Conservation (phyloP, 2,113 vertebrate genomes). For the Zosterops japonicus region DNA sequence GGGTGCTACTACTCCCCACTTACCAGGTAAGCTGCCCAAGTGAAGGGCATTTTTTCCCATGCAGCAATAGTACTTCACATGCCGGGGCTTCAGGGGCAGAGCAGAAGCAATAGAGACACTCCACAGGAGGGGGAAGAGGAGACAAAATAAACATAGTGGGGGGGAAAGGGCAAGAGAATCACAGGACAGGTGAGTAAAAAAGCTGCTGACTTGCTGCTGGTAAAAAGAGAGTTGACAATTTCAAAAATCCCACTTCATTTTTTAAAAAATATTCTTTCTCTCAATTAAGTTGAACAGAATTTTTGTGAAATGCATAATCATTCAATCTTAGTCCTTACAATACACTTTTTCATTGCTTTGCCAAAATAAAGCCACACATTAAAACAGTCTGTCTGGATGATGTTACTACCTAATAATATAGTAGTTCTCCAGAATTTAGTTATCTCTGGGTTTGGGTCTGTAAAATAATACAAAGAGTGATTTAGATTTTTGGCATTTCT, state of each 20-base stretch:
- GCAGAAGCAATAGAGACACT: background rate
- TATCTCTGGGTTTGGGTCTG: background rate
- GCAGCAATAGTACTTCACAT: rapidly evolving
- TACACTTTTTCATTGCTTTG: background rate
- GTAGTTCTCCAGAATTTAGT: background rate
- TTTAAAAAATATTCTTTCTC: background rate
- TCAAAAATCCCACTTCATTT: background rate
- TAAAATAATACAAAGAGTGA: background rate
- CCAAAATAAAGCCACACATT: background rate
- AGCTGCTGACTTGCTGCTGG: background rate
- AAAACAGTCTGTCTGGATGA: background rate
- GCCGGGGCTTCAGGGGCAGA: background rate
- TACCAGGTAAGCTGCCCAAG: background rate
- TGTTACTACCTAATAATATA: background rate
- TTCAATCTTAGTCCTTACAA: background rate
- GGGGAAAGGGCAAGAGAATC: rapidly evolving
- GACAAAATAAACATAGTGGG: rapidly evolving
- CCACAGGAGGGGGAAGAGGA: rapidly evolving
- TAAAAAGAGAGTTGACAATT: background rate
- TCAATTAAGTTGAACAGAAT: background rate
- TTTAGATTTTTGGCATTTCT: background rate
- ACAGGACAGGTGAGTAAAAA: background rate
- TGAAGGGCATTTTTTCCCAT: background rate
- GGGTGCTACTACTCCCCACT: background rate
- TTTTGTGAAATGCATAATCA: background rate